phyloP scores from a whole-genome alignment of 2,797 vertebrate species.

The Alectoris magna region DNA sequence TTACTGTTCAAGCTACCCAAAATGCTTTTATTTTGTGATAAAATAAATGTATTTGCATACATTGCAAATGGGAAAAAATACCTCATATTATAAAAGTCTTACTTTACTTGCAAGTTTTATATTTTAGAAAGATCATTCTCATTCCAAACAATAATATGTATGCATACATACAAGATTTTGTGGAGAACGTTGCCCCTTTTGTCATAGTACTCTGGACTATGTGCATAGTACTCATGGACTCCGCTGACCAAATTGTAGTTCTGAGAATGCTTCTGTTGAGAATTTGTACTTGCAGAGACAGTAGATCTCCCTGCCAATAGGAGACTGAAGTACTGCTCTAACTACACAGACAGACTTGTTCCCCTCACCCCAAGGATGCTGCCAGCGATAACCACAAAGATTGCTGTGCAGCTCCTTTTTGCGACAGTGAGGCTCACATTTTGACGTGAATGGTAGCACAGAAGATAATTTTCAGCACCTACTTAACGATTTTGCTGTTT shows the following conservation, averaged over 20 bases:
- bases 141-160: neutral
- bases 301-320: neutral
- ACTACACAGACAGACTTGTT: neutral
- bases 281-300: neutral
- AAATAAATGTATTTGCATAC: slow-evolving; percentile 1
- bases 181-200: neutral
- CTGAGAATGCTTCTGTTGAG: neutral
- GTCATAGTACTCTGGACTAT: neutral
- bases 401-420: neutral
- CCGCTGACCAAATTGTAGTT: neutral
- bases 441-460: neutral
- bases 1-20: slow-evolving; percentile 26
- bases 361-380: neutral
- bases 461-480: neutral
- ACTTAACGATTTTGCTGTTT: neutral
- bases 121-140: neutral
- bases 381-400: neutral
- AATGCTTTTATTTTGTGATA: slow-evolving; percentile 9
- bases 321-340: neutral
- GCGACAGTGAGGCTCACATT: neutral
- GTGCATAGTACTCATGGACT: neutral
- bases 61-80: slow-evolving; percentile 26
- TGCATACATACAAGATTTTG: neutral
- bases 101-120: neutral
- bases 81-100: neutral